Evolutionary conservation across 2,888 invertebrate species (phyloP).

Genomic region (Falcaria lacertinaria): DNA sequence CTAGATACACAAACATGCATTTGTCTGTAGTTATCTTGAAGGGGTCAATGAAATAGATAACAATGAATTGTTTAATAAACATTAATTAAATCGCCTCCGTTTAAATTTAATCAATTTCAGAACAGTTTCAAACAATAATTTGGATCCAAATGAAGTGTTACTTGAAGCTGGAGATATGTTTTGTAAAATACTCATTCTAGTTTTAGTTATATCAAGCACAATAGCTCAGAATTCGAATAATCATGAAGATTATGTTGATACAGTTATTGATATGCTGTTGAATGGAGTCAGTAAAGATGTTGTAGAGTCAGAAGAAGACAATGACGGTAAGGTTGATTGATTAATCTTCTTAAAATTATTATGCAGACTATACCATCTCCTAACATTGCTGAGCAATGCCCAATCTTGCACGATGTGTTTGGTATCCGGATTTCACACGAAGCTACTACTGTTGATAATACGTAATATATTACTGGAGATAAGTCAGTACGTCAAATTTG

Average conservation of each 20-base stretch:
- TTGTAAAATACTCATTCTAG: not conserved
- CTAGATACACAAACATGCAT: not conserved
- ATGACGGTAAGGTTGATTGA: conserved; percentile 23
- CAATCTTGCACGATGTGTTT: no score
- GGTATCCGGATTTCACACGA: no score
- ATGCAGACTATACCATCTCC: no score
- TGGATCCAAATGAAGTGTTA: not conserved
- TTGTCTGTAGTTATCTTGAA: not conserved
- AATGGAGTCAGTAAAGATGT: conserved; percentile 29
- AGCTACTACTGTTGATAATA: no score
- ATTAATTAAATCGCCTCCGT: no score
- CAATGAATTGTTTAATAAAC: no score
- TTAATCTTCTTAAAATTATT: no score
- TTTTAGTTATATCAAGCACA: conserved; percentile 1
- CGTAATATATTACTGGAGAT: no score
- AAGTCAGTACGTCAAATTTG: no score
- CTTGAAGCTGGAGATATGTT: not conserved
- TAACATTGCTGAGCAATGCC: no score
- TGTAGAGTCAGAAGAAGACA: conserved; percentile 12
- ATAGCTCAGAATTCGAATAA: not conserved
- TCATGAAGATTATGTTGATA: conserved; percentile 33
- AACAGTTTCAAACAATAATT: not conserved
- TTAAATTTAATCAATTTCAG: no score
- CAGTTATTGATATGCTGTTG: conserved; percentile 36
- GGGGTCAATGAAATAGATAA: conserved; percentile 11